phyloP scores from a whole-genome alignment of 2,888 invertebrate genomes.

The Ormyrus nitidulus region DNA sequence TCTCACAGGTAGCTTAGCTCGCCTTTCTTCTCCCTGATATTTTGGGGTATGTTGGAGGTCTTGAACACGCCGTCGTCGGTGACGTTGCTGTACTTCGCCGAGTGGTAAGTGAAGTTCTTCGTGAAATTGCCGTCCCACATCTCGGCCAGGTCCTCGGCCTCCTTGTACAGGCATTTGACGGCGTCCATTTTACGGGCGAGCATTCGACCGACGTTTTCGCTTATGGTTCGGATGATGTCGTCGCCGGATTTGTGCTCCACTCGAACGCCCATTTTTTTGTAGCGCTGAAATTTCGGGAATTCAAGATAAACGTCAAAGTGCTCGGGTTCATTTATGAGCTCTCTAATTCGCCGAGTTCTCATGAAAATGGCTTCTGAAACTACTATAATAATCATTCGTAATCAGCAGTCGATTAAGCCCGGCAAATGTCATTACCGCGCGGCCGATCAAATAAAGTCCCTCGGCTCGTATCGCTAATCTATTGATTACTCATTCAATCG shows the following conservation, averaged over 20 bases:
- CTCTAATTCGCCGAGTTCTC: too few relatives aligned
- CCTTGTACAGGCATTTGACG: slow-evolving; percentile 88
- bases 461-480: too few relatives aligned
- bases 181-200: slow-evolving; percentile 92
- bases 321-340: too few relatives aligned
- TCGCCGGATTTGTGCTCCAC: slow-evolving; percentile 88
- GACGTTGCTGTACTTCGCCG: slow-evolving; percentile 86
- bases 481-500: too few relatives aligned
- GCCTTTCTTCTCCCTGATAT: slow-evolving; percentile 56
- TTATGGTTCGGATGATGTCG: slow-evolving; percentile 86
- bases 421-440: too few relatives aligned
- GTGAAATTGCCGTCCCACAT: slow-evolving; percentile 75
- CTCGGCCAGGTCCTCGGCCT: slow-evolving; percentile 84
- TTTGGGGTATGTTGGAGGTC: slow-evolving; percentile 65
- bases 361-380: too few relatives aligned
- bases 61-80: slow-evolving; percentile 65
- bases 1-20: too few relatives aligned
- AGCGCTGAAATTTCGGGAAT: slow-evolving; percentile 79
- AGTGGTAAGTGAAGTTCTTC: slow-evolving; percentile 81
- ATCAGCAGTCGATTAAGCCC: too few relatives aligned
- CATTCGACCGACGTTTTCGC: slow-evolving; percentile 89
- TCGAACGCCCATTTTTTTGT: slow-evolving; percentile 86
- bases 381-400: too few relatives aligned
- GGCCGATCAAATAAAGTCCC: too few relatives aligned
- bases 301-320: too few relatives aligned